Base-by-base conservation (phyloP, 2,113 vertebrate species). In the Dipodomys ordii region DNA sequence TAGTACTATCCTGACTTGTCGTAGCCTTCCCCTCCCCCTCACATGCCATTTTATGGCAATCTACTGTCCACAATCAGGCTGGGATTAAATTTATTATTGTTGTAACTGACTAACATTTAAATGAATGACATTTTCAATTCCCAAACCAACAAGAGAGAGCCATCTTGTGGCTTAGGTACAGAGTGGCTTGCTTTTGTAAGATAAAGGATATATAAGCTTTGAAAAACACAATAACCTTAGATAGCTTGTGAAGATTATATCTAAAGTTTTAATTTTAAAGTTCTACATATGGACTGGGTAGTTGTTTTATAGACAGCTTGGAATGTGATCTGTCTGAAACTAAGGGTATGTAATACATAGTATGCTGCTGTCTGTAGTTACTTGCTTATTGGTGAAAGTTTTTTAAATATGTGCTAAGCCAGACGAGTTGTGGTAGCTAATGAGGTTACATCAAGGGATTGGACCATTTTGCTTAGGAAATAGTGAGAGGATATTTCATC, bases 111-210 rank as follows among this genome's bases (percentile, higher is more conserved):
- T 49, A 12, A 49, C 49, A 49, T 49, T 49, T 49, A 62, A 62
- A 62, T 88, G 32, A 92, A 73, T 90, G 82, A 62, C 27, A 64
- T 87, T 88, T 80, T n/a, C 19, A 69, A 64, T 92, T 88, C 46
- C 53, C 83, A 93, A 81, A n/a, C 28, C 91, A 93, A 60, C 81
- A 87, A 64, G 85, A 95, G 92, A 20, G 96, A 79, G 93, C 93
- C 98, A 97, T 80, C 97, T 96, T 20, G 95, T 97, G 98, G 96
- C 86, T 68, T 5, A 7, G 23, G 65, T 64, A 25, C 30, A 81
- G 7, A 68, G 85, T 46, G 30, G 12, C 15, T 83, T 89, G n/a
- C 30, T 77, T 73, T 95, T 86, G 67, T 67, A 77, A 83, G 53
- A 7, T n/a, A 22, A 39, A 67, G 12, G 28, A 74, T 71, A 27